Percentiles rank a stretch among this genome's conserved stretches.
Conservation (phyloP, 2,113 vertebrate genomes). For the Fregetta grallaria region DNA sequence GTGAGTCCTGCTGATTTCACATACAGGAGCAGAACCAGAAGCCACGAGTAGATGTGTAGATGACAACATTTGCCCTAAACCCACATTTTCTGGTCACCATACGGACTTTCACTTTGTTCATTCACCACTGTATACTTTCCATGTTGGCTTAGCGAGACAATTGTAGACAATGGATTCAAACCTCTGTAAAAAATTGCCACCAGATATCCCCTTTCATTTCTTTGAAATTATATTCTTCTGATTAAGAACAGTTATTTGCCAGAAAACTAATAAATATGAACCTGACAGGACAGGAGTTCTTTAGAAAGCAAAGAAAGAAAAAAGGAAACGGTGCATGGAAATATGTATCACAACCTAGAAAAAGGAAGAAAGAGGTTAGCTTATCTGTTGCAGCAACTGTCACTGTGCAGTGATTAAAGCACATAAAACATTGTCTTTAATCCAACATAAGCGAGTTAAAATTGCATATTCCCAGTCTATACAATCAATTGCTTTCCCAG, state of each 20-base stretch:
- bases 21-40: not conserved
- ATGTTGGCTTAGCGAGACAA: not conserved
- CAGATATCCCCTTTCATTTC: not conserved
- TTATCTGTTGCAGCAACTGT: not conserved
- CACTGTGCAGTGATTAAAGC: not conserved
- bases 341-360: not conserved
- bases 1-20: not conserved
- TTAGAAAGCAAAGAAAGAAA: not conserved
- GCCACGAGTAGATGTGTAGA: not conserved
- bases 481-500: not conserved
- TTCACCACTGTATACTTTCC: not conserved
- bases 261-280: not conserved
- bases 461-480: not conserved
- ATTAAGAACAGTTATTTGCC: not conserved
- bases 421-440: constrained; percentile 4
- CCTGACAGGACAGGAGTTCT: not conserved
- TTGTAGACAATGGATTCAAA: rapidly evolving
- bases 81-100: not conserved
- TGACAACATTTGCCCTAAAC: not conserved
- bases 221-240: not conserved
- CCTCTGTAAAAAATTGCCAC: not conserved
- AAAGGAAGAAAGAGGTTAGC: not conserved
- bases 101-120: not conserved
- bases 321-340: not conserved
- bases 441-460: not conserved